These are phyloP conservation scores for Neuroterus valhalla DNA, from an alignment of 1,140 invertebrate genomes.

Conservation along the genomic window DNA sequence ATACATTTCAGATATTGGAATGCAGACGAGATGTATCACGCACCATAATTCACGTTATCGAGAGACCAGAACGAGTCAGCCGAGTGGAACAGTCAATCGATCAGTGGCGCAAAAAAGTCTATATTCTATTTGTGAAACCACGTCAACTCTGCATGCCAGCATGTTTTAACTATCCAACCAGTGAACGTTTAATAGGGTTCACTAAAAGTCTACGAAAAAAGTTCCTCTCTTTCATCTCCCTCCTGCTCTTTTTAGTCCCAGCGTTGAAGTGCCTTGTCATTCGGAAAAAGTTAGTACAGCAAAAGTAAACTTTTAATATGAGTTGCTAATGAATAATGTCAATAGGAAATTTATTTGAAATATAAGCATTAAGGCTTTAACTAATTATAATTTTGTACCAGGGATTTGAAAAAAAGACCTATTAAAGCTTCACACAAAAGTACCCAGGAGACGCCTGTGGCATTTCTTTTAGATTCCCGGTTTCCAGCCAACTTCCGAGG, in stretches of 20 bases:
- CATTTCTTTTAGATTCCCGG: background rate
- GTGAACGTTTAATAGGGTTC: constrained; percentile 17
- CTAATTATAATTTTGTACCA: background rate
- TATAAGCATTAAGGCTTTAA: background rate
- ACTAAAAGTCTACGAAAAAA: constrained; percentile 12
- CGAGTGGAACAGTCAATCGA: constrained; percentile 8
- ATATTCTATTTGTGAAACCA: background rate
- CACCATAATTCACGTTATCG: constrained; percentile 18
- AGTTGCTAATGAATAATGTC: background rate
- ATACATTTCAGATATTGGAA: constrained; percentile 8
- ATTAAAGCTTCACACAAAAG: background rate
- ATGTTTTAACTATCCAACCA: background rate
- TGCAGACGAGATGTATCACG: constrained; percentile 3
- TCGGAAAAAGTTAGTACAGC: background rate
- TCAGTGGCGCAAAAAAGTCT: constrained; percentile 20
- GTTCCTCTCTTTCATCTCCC: background rate
- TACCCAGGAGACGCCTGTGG: background rate
- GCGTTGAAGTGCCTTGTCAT: background rate
- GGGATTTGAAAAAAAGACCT: background rate
- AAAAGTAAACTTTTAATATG: background rate
- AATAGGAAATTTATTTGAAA: background rate
- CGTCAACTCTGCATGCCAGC: background rate
- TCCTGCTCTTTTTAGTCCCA: background rate
- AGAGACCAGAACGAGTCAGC: background rate
- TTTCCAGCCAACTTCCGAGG: background rate